Evolutionary conservation across 2,113 vertebrate genomes (phyloP), one percentile per base, ranked within the genome.

Genomic region (Osmerus eperlanus): DNA sequence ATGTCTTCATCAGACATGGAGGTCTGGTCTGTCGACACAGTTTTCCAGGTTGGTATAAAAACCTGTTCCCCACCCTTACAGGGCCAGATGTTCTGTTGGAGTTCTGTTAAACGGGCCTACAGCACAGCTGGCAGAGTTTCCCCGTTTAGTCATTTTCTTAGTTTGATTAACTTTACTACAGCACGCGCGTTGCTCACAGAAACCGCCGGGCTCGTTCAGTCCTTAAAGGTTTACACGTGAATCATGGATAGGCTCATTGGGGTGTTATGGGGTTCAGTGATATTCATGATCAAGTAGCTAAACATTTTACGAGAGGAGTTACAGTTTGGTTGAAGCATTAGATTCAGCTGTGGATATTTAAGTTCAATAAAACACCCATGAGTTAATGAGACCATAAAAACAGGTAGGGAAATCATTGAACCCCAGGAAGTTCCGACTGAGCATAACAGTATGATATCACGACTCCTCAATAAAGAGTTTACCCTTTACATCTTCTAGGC

Each of bases 351-450:
- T 23, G 64, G 55, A 67, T 55, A 70, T 73, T 59, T 69, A 18
- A 68, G 21, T 19, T 65, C 12, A 59, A 18, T 13, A 60, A 77
- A 75, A 73, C 63, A 58, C 62, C 53, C 65, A 8, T 3, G 67
- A 60, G 28, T 80, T 83, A 75, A 80, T 47, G 36, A 72, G 78
- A 14, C 53, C n/a, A 62, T 83, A 65, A 78, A 47, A 80, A 68
- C 64, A 78, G 60, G 65, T 74, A 19, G 51, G 68, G 75, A 66
- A 67, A 75, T 67, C 65, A 53, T 54, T 66, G 64, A 70, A 72
- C 65, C 60, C 68, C 55, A 67, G 18, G 4, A 25, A 28, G 65
- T 59, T 69, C 53, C 32, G 29, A 68, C 68, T 28, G 52, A 63
- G 74, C 21, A 19, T 3, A 14, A 60, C 63, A 67, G 59, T 73